Evolutionary conservation across 2,113 vertebrate genomes (phyloP).

Genomic region (Dromaius novaehollandiae): DNA sequence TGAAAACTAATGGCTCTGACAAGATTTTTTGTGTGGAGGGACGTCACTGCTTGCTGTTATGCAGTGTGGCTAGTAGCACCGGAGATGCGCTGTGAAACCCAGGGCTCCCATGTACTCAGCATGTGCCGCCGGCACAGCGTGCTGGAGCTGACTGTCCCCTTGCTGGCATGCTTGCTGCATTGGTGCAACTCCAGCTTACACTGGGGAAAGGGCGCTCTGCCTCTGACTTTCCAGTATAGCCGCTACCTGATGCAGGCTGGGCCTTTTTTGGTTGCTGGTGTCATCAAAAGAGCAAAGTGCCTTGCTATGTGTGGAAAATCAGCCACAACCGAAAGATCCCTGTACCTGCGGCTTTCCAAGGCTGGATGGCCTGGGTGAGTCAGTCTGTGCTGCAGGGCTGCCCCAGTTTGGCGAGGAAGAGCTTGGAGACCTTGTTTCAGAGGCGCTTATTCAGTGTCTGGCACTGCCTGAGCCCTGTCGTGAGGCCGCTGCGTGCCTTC

Average conservation of each 20-base stretch:
- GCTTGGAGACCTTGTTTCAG: neutral
- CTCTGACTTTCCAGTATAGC: neutral
- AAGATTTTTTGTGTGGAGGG: neutral
- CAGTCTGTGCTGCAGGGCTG: neutral
- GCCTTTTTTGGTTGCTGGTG: neutral
- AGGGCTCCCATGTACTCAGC: fast-evolving
- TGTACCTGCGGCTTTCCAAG: neutral
- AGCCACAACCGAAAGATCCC: neutral
- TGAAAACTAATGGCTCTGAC: neutral
- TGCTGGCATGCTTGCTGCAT: neutral
- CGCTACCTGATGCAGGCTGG: neutral
- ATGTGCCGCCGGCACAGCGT: neutral
- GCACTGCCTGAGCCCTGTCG: neutral
- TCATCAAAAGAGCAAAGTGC: neutral
- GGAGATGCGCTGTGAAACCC: neutral
- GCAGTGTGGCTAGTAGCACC: neutral
- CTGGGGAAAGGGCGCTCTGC: neutral
- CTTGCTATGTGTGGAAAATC: neutral
- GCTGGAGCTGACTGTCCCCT: neutral
- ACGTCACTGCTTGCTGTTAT: neutral
- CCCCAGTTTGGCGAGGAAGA: neutral
- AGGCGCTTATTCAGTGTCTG: neutral
- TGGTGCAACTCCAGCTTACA: fast-evolving
- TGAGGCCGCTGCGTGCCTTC: too few species aligned
- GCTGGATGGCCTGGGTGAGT: neutral